These are phyloP conservation scores for Carassius gibelio DNA, from an alignment of 2,113 vertebrate genomes.

Conservation along the genomic window DNA sequence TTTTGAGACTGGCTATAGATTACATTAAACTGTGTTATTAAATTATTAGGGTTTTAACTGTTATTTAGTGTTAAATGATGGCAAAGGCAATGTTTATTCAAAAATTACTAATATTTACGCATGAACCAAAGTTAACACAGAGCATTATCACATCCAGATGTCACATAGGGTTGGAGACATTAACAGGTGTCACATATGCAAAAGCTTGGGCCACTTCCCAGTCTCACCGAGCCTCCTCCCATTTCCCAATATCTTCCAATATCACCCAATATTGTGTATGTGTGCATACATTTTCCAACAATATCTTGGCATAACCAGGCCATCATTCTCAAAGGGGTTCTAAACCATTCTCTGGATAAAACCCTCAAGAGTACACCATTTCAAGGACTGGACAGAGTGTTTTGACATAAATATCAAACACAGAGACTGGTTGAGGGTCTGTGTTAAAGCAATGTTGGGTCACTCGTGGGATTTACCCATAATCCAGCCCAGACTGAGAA, in stretches of 20 bases:
- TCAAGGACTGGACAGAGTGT: conserved; percentile 27
- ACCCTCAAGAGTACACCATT: conserved; percentile 26
- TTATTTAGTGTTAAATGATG: neutral
- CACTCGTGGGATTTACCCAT: conserved; percentile 57
- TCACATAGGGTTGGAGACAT: neutral
- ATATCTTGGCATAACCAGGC: neutral
- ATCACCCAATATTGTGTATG: neutral
- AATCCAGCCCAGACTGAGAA: conserved; percentile 56
- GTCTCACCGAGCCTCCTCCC: neutral
- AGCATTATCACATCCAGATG: neutral
- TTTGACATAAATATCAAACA: conserved; percentile 46
- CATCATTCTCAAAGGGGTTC: neutral
- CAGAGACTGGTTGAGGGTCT: conserved; percentile 27
- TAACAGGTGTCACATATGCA: neutral
- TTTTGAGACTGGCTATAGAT: neutral
- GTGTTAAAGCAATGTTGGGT: conserved; percentile 56
- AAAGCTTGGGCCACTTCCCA: neutral
- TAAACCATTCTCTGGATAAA: neutral
- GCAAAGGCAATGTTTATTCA: neutral
- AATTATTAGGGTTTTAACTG: neutral
- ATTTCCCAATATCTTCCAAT: neutral
- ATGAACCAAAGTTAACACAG: neutral
- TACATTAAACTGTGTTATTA: neutral
- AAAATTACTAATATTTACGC: neutral
- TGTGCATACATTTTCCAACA: conserved; percentile 5